Evolutionary conservation across 2,888 invertebrate genomes (phyloP).

Genomic region (Didymodactylos carnosus): DNA sequence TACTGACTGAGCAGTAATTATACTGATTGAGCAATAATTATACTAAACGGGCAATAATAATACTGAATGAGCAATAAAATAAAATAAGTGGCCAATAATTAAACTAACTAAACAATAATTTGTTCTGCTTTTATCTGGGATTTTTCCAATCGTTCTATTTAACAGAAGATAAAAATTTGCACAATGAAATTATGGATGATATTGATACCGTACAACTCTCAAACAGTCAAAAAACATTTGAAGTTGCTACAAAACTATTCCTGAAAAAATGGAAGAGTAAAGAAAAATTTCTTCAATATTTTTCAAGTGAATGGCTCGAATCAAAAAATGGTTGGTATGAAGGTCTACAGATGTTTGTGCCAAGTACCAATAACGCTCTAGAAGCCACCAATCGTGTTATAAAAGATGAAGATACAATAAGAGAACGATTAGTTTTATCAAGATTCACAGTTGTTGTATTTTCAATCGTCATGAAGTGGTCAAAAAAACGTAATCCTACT

Average conservation of each 20-base stretch:
- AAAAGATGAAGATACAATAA: background rate
- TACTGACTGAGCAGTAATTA: no score
- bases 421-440: no score
- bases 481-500: no score
- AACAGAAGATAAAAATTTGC: background rate
- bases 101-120: no score
- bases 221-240: background rate
- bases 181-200: background rate
- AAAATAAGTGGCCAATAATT: no score
- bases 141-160: no score
- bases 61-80: no score
- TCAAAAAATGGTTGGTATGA: background rate
- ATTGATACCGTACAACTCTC: background rate
- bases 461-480: background rate
- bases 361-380: background rate
- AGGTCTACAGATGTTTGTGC: background rate
- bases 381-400: background rate
- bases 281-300: slow-evolving; percentile 1
- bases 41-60: no score
- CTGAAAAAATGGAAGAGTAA: background rate
- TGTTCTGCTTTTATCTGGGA: no score
- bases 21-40: no score
- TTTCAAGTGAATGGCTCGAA: background rate
- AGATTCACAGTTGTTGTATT: background rate
- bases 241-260: background rate